phyloP scores from a whole-genome alignment of 2,797 vertebrate species.

The Channallabes apus region DNA sequence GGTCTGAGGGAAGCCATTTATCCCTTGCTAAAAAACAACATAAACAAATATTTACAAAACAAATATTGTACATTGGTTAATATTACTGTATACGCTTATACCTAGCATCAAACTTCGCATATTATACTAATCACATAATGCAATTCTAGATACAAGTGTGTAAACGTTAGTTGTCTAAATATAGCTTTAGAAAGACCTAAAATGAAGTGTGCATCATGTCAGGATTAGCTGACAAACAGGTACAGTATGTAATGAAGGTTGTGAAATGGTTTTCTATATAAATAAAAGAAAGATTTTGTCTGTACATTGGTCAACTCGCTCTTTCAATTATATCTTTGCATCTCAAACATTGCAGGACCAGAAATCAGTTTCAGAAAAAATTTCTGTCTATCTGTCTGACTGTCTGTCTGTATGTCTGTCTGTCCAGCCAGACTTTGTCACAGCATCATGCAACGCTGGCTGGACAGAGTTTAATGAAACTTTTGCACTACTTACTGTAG shows the following conservation, averaged over 20 bases:
- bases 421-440: too few species aligned
- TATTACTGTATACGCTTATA: not conserved
- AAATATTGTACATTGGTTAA: not conserved
- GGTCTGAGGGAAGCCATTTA: slow-evolving; percentile 89
- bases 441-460: too few species aligned
- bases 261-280: not conserved
- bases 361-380: too few species aligned
- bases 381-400: too few species aligned
- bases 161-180: not conserved
- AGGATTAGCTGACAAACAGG: not conserved
- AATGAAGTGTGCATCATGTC: not conserved
- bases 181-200: too few species aligned
- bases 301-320: too few species aligned
- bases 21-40: slow-evolving; percentile 76
- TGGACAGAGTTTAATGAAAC: too few species aligned
- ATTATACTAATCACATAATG: not conserved
- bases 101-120: not conserved
- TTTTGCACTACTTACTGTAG: too few species aligned
- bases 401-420: too few species aligned
- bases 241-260: not conserved
- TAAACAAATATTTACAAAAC: not conserved
- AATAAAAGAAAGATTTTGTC: too few species aligned
- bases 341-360: too few species aligned
- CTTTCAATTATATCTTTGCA: too few species aligned
- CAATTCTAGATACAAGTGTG: not conserved